phyloP scores from a whole-genome alignment of 2,888 invertebrate species.

The Conistra vaccinii region DNA sequence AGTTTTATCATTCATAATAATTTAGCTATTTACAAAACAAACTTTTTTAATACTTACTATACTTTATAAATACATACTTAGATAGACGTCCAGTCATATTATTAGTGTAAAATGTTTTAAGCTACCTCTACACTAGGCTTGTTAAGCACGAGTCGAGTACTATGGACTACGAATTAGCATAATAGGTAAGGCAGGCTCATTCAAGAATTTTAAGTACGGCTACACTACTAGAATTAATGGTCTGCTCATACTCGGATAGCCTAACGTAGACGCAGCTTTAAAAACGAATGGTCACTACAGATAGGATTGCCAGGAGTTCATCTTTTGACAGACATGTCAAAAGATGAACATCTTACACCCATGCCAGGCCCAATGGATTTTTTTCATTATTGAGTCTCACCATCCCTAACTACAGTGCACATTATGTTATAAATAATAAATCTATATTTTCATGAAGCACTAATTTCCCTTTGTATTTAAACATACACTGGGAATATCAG shows the following conservation, averaged over 20 bases:
- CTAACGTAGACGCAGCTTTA: too few relatives aligned
- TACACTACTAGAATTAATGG: too few relatives aligned
- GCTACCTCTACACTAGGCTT: too few relatives aligned
- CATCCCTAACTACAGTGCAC: background rate
- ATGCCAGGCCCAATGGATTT: background rate
- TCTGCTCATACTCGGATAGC: too few relatives aligned
- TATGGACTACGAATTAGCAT: too few relatives aligned
- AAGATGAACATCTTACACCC: too few relatives aligned
- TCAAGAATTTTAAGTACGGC: too few relatives aligned
- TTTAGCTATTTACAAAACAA: slow-evolving; percentile 52
- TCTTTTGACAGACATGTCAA: background rate
- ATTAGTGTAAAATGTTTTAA: background rate
- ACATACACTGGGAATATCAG: slow-evolving; percentile 45
- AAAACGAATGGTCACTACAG: background rate
- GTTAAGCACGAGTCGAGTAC: too few relatives aligned
- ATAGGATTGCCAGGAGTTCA: background rate
- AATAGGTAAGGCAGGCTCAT: too few relatives aligned
- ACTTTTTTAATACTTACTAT: background rate
- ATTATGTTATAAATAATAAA: background rate
- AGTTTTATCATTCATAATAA: slow-evolving; percentile 22
- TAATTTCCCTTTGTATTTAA: slow-evolving; percentile 2
- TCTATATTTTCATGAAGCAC: background rate
- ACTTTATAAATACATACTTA: background rate
- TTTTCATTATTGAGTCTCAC: background rate
- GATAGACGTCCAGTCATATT: background rate